Evolutionary conservation across 2,888 invertebrate species (phyloP).

Genomic region (Marronus borbonicus): DNA sequence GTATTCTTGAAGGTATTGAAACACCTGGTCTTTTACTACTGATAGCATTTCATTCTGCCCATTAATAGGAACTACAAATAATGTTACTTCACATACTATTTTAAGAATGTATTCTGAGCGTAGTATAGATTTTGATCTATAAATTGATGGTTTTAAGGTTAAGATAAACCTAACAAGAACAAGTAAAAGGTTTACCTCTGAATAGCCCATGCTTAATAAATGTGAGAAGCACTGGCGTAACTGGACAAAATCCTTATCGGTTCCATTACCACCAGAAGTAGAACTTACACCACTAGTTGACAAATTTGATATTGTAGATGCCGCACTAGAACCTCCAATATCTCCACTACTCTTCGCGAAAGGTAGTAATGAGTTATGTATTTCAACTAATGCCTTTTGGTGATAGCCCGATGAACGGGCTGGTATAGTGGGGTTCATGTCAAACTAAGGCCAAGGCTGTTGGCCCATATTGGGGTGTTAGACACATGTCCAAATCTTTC

Average conservation of each 20-base stretch:
- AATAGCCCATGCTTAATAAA: slow-evolving; percentile 81
- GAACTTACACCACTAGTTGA: slow-evolving; percentile 77
- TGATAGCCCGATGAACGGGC: slow-evolving; percentile 81
- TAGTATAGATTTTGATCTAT: no score
- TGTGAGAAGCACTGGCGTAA: slow-evolving; percentile 79
- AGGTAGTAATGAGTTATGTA: slow-evolving; percentile 86
- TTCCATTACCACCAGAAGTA: slow-evolving; percentile 70
- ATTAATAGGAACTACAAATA: no score
- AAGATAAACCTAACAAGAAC: no score
- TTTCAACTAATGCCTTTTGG: slow-evolving; percentile 90
- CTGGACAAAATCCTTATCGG: slow-evolving; percentile 77
- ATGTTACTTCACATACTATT: no score
- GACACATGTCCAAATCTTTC: slow-evolving; percentile 41
- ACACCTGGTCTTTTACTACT: no score
- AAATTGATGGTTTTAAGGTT: no score
- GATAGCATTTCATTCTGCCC: no score
- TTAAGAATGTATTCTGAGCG: no score
- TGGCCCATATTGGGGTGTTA: slow-evolving; percentile 73
- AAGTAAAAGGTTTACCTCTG: slow-evolving; percentile 75
- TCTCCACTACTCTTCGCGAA: slow-evolving; percentile 80
- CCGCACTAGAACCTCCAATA: slow-evolving; percentile 80
- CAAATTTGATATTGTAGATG: slow-evolving; percentile 80
- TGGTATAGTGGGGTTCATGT: slow-evolving; percentile 78
- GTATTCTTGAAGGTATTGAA: no score
- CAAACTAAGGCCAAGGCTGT: slow-evolving; percentile 70